Percentiles rank a stretch among this genome's conserved stretches.
Evolutionary conservation across 2,113 vertebrate genomes (phyloP).

Genomic region (Numenius arquata): DNA sequence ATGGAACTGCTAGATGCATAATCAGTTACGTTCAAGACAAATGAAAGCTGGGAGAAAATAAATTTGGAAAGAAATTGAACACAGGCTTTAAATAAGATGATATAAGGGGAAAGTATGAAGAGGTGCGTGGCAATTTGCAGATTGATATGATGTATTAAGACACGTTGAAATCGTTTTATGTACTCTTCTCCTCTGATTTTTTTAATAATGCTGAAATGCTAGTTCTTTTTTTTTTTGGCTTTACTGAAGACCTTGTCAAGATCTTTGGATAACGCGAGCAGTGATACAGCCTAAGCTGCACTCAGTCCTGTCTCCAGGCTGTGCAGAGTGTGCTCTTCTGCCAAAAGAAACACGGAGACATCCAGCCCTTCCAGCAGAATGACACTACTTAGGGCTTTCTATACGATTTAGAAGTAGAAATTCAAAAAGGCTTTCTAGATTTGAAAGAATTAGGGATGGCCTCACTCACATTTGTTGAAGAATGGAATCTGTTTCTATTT

Average conservation of each 20-base stretch:
- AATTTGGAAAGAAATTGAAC: not conserved
- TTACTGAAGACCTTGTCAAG: not conserved
- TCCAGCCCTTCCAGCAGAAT: not conserved
- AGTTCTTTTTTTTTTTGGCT: not conserved
- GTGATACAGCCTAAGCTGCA: not conserved
- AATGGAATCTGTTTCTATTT: not conserved
- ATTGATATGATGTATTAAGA: not conserved
- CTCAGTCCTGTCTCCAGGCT: not conserved
- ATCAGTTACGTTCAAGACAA: not conserved
- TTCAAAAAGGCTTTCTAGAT: not conserved
- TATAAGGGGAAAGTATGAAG: not conserved
- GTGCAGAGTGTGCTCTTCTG: not conserved
- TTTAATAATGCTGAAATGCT: not conserved
- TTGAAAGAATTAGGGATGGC: not conserved
- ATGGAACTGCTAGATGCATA: not conserved
- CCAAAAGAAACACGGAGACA: not conserved
- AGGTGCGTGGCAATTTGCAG: not conserved
- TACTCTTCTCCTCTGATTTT: not conserved
- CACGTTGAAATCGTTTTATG: accelerated
- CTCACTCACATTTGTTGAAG: not conserved
- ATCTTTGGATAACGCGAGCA: not conserved
- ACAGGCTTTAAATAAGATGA: not conserved
- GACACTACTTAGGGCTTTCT: not conserved
- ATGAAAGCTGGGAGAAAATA: not conserved
- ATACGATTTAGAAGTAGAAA: not conserved